phyloP scores from a whole-genome alignment of 2,888 invertebrate species.

The Polyploca ridens region DNA sequence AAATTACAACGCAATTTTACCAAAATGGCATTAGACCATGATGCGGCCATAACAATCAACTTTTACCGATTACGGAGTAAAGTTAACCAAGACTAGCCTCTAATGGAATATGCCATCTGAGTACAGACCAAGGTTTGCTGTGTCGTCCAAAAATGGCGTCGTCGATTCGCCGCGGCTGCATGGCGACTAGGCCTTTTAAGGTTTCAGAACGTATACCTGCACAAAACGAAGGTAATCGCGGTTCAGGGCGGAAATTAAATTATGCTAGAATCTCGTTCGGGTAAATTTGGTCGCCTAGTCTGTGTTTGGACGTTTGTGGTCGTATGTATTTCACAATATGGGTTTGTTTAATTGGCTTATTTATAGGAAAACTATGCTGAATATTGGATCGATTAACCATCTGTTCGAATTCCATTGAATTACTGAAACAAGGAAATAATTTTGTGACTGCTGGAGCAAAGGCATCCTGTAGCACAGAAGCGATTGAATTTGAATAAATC shows the following conservation, averaged over 20 bases:
- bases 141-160: slow-evolving; percentile 71
- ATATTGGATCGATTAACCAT: background rate
- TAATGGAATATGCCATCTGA: slow-evolving; percentile 45
- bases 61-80: slow-evolving; percentile 13
- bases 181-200: slow-evolving; percentile 71
- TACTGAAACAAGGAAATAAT: background rate
- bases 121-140: slow-evolving; percentile 54
- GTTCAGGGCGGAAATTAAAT: slow-evolving; percentile 45
- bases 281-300: background rate
- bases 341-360: slow-evolving; percentile 5
- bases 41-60: slow-evolving; percentile 3
- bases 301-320: background rate
- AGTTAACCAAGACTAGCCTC: slow-evolving; percentile 13
- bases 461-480: too few species aligned
- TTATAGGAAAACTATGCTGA: background rate
- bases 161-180: slow-evolving; percentile 56
- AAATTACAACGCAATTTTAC: background rate
- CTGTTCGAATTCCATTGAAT: background rate
- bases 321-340: background rate
- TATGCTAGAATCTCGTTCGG: background rate
- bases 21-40: slow-evolving; percentile 10
- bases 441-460: background rate
- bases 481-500: too few species aligned
- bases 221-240: slow-evolving; percentile 51
- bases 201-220: slow-evolving; percentile 52